Base-by-base conservation (phyloP, 2,797 vertebrate species). In the Lophotriccus pileatus region DNA sequence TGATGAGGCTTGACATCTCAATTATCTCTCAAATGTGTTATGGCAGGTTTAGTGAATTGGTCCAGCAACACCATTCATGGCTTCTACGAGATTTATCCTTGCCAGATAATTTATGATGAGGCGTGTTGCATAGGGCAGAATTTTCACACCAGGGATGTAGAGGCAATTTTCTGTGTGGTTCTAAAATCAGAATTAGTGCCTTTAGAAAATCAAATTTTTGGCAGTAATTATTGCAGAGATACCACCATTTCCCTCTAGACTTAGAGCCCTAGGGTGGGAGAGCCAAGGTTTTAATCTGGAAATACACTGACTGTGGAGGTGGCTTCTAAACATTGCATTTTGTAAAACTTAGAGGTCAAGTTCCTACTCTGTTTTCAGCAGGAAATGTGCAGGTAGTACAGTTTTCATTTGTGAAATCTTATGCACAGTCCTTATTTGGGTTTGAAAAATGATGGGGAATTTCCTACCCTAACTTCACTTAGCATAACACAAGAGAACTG, bases 1-100 rank as follows among this genome's bases (percentile, higher is more conserved):
- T 93, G 95, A 93, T 95, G 85, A 91, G 66, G 18, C 76, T 47
- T 91, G 79, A 92, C 82, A 78, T 79, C 79, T 92, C 87, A 81
- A 34, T 94, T 93, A 49, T 87, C 62, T 81, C 66, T 85, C 46
- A 60, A 56, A 43, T 86, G 47, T 76, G 36, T 90, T 82, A 14
- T 27, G 76, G 82, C 87, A 88, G 32, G 67, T 94, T 67, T 88
- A 56, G 62, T 84, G 73, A 93, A 73, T 79, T 73, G 62, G 44
- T 78, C 62, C 59, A 60, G 79, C 69, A 84, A 22, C 39, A 56
- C 39, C 44, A 73, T 89, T 93, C 50, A 67, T 75, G 47, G 69
- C 66, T 88, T 84, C 73, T 78, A 19, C 41, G 91, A 92, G 58
- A 58, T 85, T 84, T 78, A 41, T 56, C 62, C 32, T 89, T 81